Evolutionary conservation across 2,888 invertebrate genomes (phyloP), one percentile per base, ranked within the genome.

Genomic region (Xanthorhoe designata): DNA sequence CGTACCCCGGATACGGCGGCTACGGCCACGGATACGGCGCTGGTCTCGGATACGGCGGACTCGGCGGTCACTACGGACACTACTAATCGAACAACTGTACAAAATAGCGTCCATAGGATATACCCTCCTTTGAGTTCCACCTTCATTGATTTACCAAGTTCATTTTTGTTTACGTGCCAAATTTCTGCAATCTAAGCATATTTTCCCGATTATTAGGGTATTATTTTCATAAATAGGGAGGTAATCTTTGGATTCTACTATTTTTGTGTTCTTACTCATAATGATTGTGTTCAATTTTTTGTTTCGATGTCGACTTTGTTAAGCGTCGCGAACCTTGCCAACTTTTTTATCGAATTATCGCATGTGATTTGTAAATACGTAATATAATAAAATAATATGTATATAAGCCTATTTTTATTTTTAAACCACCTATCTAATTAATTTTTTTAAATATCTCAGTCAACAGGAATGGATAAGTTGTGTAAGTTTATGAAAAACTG

Each of bases 21-120:
- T 32, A 32, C 47, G 85, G 85, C 35, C 77, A 78, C 72, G 84
- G 85, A 47, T 61, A 76, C 72, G 65, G 61, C 13, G 58, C 32
- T 6, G 32, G 64, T 5, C 53, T 52, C 51, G 61, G 67, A 35
- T 61, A 63, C 59, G 56, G 58, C 56, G 75, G 71, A 54, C 71
- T 65, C 62, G 53, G 64, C 53, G 79, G 72, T 10, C 75, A 79
- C 73, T 77, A 77, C 74, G 79, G 78, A 64, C 86, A 89, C 71
- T 87, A 89, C 80, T 90, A 86, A 80, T 62, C 52, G 2, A 45
- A 53, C 24, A 24, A 47, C 15, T 47, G 47, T 8, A 13, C 53
- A 53, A 42, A 42, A 42, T 13, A 4, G 13, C 13, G 4, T 32
- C 53, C 35, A 53, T 32, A 9, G 35, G 35, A 7, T 15, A 35